A percentile compares a stretch with the other conserved stretches of the same genome.
Evolutionary conservation across 1,140 invertebrate genomes (phyloP).

Genomic region (Drosophila saltans): DNA sequence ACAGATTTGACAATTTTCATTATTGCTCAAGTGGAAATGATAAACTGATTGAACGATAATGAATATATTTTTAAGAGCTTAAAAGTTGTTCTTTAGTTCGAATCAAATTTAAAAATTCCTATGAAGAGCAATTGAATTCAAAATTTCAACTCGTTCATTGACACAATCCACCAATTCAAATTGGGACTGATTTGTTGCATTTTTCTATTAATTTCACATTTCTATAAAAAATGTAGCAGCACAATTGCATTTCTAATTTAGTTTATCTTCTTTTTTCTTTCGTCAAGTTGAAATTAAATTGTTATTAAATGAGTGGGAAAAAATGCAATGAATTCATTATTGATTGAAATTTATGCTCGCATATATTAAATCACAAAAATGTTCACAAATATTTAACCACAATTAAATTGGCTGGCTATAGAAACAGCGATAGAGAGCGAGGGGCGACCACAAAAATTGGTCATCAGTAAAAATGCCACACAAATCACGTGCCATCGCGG

Average conservation of each 20-base stretch:
- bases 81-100: no score
- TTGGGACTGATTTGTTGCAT: no score
- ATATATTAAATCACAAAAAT: slow-evolving; percentile 40
- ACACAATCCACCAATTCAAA: no score
- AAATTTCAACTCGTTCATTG: no score
- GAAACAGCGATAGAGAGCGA: slow-evolving; percentile 17
- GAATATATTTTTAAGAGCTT: no score
- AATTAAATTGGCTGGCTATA: slow-evolving; percentile 64
- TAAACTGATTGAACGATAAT: no score
- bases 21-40: no score
- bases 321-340: slow-evolving; percentile 1
- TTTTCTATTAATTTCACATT: no score
- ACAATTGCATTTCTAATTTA: slow-evolving; percentile 41
- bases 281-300: slow-evolving; percentile 4
- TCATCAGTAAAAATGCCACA: slow-evolving; percentile 54
- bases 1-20: no score
- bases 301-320: not conserved
- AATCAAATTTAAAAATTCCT: no score
- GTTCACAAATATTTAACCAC: slow-evolving; percentile 67
- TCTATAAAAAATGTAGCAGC: slow-evolving; percentile 1
- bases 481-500: slow-evolving; percentile 67
- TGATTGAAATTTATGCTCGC: not conserved
- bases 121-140: no score
- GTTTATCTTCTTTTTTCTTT: slow-evolving; percentile 22
- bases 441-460: slow-evolving; percentile 38